A percentile compares a stretch with the other conserved stretches of the same genome.
Conservation (phyloP, 2,888 invertebrate genomes). For the Stomorhina lunata region DNA sequence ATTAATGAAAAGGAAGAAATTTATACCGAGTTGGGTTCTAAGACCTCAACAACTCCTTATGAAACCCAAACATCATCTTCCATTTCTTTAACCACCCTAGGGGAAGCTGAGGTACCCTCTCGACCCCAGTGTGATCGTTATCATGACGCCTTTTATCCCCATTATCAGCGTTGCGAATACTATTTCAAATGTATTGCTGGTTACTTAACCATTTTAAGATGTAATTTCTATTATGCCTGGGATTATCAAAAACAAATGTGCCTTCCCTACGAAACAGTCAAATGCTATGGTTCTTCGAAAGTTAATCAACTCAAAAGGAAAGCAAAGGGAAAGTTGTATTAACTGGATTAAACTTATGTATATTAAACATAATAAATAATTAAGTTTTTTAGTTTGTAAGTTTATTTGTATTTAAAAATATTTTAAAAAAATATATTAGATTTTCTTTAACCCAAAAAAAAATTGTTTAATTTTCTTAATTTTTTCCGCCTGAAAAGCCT, state of each 20-base stretch:
- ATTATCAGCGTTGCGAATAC: constrained; percentile 73
- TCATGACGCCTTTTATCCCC: constrained; percentile 68
- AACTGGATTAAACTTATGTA: neutral
- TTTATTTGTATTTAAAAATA: too few relatives aligned
- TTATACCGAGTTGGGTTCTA: too few relatives aligned
- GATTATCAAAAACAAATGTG: constrained; percentile 70
- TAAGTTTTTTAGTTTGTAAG: too few relatives aligned
- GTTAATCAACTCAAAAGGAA: neutral
- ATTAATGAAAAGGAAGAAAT: neutral
- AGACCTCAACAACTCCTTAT: neutral
- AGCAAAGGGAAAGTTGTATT: neutral
- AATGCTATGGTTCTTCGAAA: constrained; percentile 65
- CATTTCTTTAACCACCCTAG: neutral
- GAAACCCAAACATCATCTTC: too few relatives aligned
- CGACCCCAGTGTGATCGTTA: constrained; percentile 45
- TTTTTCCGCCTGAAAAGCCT: too few relatives aligned
- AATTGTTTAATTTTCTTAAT: too few relatives aligned
- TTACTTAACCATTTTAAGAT: constrained; percentile 72
- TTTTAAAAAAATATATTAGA: too few relatives aligned
- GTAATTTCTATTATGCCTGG: constrained; percentile 73
- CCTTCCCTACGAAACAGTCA: constrained; percentile 67
- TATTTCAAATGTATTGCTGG: constrained; percentile 72
- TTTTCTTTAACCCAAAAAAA: too few relatives aligned
- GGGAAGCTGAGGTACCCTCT: neutral
- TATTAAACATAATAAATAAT: too few relatives aligned